Evolutionary conservation across 1,140 invertebrate species (phyloP), one percentile per base, ranked within the genome.

Genomic region (Vanessa tameamea): DNA sequence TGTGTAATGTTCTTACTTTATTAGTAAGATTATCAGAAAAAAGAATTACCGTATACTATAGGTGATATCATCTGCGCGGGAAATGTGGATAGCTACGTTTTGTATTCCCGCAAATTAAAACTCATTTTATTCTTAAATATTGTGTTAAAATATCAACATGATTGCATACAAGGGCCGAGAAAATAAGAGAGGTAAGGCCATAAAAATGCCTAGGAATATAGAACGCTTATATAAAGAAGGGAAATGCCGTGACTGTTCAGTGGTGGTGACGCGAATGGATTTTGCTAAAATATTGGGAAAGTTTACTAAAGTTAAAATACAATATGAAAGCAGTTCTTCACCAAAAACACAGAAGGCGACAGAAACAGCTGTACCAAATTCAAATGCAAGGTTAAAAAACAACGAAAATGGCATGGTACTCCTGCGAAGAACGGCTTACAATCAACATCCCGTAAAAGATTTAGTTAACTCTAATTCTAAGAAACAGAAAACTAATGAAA

Each of bases 321-420:
- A 92, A 31, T 92, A 91, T 78, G 90, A 92, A 82, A 90, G 80
- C 67, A 84, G 82, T 76, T 80, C 83, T 11, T 81, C 85, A 4
- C 79, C 82, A 6, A 90, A 88, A 84, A 48, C 72, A 31, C 84
- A 85, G 72, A 88, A 86, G 53, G 76, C 72, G 43, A 14, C 72
- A 37, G 78, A 77, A 37, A 64, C 73, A 16, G 37, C 72, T 63
- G 77, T 81, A 31, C 75, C 82, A n/a, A 86, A 77, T 68, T 63
- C 81, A 51, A 90, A 83, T 72, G 69, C 85, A 14, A 89, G 82
- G 47, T 78, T 92, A 76, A 90, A 88, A 81, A 87, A 78, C 16
- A 93, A 90, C 76, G 92, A 93, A 78, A 93, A 93, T 88, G 93
- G 93, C 11, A 87, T 93, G 87, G 88, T 93, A 8, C 72, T 87